Conservation (phyloP, 2,888 invertebrate species). For the Melanchra persicariae region DNA sequence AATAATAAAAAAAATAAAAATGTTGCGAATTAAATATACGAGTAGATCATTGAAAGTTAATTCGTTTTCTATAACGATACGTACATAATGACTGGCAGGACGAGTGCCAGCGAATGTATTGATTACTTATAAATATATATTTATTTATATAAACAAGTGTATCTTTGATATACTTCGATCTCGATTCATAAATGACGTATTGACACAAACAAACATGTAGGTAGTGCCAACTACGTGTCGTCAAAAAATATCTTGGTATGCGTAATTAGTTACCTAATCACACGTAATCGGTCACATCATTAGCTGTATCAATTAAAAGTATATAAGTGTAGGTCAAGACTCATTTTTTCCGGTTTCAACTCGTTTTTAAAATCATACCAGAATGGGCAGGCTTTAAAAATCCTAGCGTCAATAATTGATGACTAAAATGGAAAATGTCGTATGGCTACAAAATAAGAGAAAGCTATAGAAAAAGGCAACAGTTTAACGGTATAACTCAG, state of each 20-base stretch:
- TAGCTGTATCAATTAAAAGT: neutral
- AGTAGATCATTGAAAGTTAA: conserved; percentile 15
- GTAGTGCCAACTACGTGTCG: conserved; percentile 1
- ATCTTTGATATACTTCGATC: neutral
- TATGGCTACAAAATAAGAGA: neutral
- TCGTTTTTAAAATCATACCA: too few relatives aligned
- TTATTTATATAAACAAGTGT: too few relatives aligned
- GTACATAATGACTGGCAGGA: neutral
- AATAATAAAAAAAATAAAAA: too few relatives aligned
- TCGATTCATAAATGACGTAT: neutral
- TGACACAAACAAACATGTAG: neutral
- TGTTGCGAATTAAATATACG: too few relatives aligned
- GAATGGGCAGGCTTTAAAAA: neutral
- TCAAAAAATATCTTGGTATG: neutral
- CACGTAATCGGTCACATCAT: neutral
- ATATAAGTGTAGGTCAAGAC: conserved; percentile 9
- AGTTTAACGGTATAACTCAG: too few relatives aligned
- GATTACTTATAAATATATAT: too few relatives aligned
- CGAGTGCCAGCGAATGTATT: conserved; percentile 19
- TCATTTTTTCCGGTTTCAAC: neutral
- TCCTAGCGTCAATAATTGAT: neutral
- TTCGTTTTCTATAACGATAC: conserved; percentile 26
- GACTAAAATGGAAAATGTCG: neutral
- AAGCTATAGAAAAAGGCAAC: too few relatives aligned
- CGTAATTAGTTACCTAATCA: neutral